Evolutionary conservation across 2,113 vertebrate genomes (phyloP).

Genomic region (Poeciliopsis prolifica): DNA sequence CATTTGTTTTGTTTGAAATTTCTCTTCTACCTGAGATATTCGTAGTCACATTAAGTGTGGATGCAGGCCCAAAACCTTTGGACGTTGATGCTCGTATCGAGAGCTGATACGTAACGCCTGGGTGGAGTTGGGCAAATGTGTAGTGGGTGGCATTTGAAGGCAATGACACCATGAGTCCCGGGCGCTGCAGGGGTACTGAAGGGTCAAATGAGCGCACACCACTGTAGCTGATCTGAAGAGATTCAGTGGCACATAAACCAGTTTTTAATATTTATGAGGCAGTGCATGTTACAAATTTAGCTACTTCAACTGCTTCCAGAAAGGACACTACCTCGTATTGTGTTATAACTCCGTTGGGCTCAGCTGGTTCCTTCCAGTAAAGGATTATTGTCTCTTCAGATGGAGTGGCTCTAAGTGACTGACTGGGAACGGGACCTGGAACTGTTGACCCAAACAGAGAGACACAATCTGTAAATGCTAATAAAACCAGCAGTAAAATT

Average conservation of each 20-base stretch:
- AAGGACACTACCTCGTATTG: conserved; percentile 91
- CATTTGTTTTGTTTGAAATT: accelerated
- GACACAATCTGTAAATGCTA: conserved; percentile 36
- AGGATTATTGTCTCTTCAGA: conserved; percentile 97
- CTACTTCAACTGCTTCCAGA: neutral
- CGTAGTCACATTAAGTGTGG: conserved; percentile 92
- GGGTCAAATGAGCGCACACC: conserved; percentile 94
- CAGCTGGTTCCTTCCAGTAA: conserved; percentile 95
- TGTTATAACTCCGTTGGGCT: conserved; percentile 96
- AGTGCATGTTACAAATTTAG: neutral
- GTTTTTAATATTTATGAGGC: neutral
- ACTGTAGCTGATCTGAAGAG: conserved; percentile 89
- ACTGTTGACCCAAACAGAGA: conserved; percentile 76
- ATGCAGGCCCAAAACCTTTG: conserved; percentile 93
- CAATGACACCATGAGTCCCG: conserved; percentile 88
- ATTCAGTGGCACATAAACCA: neutral
- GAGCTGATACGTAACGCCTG: conserved; percentile 96
- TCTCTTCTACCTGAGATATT: conserved; percentile 92
- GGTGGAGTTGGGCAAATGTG: conserved; percentile 91
- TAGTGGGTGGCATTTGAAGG: conserved; percentile 93
- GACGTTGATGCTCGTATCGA: conserved; percentile 92
- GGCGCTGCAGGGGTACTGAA: conserved; percentile 90
- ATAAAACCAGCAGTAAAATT: conserved; percentile 8
- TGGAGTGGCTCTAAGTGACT: conserved; percentile 92
- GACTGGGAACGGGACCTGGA: conserved; percentile 90